Base-by-base conservation (phyloP, 1,140 invertebrate species). In the Drosophila paulistorum region DNA sequence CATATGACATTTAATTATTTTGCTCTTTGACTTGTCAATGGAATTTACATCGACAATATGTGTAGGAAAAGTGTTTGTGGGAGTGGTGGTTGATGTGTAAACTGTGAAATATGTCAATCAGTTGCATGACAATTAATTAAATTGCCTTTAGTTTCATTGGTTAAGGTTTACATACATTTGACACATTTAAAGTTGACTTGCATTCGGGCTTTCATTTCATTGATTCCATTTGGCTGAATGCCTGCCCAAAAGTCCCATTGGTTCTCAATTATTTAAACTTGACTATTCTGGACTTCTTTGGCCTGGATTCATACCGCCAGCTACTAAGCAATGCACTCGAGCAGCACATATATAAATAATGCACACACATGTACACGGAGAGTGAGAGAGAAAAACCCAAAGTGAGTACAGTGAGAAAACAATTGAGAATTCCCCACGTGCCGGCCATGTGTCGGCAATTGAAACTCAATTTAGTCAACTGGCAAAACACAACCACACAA, bases 401-500 rank as follows among this genome's bases (percentile, higher is more conserved):
- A 77, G 30, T 35, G 55, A 57, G 55, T 20, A 17, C 33, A 74
- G 79, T 79, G 76, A 80, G 64, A 81, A 73, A 82, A 86, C 83
- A 86, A 86, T 83, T 75, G 76, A 77, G 67, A 68, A 89, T 89
- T 89, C 83, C 84, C 84, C 73, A 87, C 84, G 84, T 87, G 73
- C 79, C 76, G 58, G 76, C 79, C 79, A 86, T 87, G 83, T 86
- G 80, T 78, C 74, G 71, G 80, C 83, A 87, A 87, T 87, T 87
- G 84, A 84, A 89, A 89, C 84, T 89, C 84, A 87, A 87, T 87
- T 89, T 87, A 87, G 79, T 87, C 79, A 82, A 86, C 83, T 77
- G 79, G 75, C 70, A 70, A 62, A 71, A 67, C 66, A 81, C 63
- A 72, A 17, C 30, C 30, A 26, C 60, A 61, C 55, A 30, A 9